Conservation (phyloP, 1,140 invertebrate genomes). For the Pogonus chalceus region DNA sequence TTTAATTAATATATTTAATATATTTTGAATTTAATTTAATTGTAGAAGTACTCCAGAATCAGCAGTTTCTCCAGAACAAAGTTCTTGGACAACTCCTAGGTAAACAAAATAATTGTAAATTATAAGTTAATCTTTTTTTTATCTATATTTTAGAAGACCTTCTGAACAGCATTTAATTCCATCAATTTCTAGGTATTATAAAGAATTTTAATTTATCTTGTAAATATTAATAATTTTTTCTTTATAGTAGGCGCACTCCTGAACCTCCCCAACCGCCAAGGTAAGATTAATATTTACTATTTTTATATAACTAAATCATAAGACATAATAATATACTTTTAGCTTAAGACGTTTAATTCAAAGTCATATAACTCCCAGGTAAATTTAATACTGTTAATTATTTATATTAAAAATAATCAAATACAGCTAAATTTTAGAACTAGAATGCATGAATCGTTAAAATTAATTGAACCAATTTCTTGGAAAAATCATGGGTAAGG, state of each 20-base stretch:
- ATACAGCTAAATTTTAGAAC: not conserved
- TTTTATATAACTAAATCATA: not conserved
- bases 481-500: not conserved
- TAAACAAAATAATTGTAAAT: not conserved
- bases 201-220: not conserved
- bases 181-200: not conserved
- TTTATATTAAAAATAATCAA: too few species aligned
- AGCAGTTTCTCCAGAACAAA: not conserved
- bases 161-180: not conserved
- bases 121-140: too few species aligned
- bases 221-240: not conserved
- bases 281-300: not conserved
- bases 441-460: not conserved
- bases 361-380: not conserved
- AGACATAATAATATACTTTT: too few species aligned
- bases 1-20: not conserved
- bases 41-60: not conserved
- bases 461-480: not conserved
- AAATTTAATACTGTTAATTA: too few species aligned
- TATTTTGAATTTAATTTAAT: not conserved
- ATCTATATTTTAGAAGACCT: not conserved
- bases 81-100: not conserved
- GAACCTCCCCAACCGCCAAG: not conserved
- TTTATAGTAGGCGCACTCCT: not conserved
- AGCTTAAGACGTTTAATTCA: not conserved